phyloP scores from a whole-genome alignment of 2,888 invertebrate genomes.

The Drosophila meridionalis region DNA sequence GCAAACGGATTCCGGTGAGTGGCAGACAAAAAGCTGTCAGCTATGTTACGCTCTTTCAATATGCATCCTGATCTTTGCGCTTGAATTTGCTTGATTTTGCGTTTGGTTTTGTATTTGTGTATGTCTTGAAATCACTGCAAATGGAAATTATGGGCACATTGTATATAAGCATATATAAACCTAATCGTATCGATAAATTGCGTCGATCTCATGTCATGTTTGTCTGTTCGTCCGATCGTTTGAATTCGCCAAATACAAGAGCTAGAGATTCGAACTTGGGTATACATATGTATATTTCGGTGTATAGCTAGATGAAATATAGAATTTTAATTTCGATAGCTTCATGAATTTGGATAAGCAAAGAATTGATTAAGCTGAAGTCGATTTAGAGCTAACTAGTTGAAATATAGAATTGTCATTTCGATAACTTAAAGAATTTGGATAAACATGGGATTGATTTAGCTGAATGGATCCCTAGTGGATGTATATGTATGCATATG shows the following conservation, averaged over 20 bases:
- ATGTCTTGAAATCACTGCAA: neutral
- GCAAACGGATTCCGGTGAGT: constrained; percentile 59
- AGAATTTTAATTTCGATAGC: neutral
- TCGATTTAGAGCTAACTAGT: neutral
- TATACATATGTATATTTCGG: neutral
- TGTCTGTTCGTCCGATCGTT: neutral
- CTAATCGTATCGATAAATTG: neutral
- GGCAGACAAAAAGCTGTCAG: constrained; percentile 1
- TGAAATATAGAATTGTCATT: neutral
- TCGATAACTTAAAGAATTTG: neutral
- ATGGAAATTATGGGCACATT: neutral
- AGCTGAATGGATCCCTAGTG: too few relatives aligned
- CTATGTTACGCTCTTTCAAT: neutral
- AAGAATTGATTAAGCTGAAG: neutral
- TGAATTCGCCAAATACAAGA: neutral
- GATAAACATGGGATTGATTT: neutral
- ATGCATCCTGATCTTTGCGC: constrained; percentile 1
- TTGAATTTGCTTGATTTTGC: constrained; percentile 2
- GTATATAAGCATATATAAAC: neutral
- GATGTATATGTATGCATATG: too few relatives aligned
- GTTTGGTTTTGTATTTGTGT: neutral
- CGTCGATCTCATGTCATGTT: neutral
- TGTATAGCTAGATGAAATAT: neutral
- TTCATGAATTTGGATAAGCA: neutral
- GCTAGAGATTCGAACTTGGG: neutral